A percentile compares a stretch with the other conserved stretches of the same genome.
Conservation (phyloP, 2,113 vertebrate species). For the Serinus canaria region DNA sequence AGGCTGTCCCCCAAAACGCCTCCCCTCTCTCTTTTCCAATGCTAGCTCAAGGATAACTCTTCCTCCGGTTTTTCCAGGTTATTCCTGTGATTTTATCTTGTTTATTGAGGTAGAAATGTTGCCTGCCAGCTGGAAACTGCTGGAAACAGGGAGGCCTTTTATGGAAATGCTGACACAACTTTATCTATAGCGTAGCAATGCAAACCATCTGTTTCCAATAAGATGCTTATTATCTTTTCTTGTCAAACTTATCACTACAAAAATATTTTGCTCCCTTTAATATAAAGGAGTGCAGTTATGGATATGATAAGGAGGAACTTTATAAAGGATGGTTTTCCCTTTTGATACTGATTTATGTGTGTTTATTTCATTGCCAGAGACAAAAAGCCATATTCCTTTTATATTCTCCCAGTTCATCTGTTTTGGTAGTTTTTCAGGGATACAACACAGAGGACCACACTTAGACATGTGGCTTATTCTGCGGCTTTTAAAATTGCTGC, state of each 20-base stretch:
- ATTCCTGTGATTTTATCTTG: neutral
- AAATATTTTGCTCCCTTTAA: constrained; percentile 40
- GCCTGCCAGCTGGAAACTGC: constrained; percentile 11
- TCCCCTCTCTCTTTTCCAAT: neutral
- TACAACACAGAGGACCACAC: no score
- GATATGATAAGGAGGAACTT: neutral
- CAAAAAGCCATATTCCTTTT: neutral
- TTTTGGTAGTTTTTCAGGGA: neutral
- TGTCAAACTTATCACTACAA: constrained; percentile 46
- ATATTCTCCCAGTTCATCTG: neutral
- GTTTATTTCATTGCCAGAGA: neutral
- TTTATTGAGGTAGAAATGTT: neutral
- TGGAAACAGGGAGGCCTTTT: constrained; percentile 5
- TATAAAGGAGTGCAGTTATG: neutral
- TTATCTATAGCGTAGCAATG: constrained; percentile 15
- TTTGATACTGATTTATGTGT: neutral
- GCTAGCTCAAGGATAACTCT: neutral
- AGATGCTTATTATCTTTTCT: constrained; percentile 54
- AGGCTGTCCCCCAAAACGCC: neutral
- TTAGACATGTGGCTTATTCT: neutral
- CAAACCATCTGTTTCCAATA: constrained; percentile 66
- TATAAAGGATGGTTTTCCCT: neutral
- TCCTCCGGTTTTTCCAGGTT: neutral
- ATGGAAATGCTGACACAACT: constrained; percentile 25
- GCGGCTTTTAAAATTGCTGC: neutral